Evolutionary conservation across 2,888 invertebrate species (phyloP).

Genomic region (Taenaris catops): DNA sequence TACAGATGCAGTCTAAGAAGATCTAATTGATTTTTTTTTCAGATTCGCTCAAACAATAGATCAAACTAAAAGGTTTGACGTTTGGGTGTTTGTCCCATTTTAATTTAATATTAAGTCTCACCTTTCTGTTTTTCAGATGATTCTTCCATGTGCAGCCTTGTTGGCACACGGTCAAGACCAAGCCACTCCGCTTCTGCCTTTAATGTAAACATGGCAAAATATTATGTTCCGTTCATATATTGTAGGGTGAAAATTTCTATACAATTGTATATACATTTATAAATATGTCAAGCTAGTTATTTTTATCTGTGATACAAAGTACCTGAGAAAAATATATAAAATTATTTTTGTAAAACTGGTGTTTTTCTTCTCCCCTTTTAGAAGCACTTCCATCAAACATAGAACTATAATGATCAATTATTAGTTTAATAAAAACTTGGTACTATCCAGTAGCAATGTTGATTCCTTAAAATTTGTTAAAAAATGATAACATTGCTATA

Average conservation of each 20-base stretch:
- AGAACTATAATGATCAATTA: too few species aligned
- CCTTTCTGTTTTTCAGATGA: constrained; percentile 79
- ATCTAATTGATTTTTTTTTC: constrained; percentile 61
- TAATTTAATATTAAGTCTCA: constrained; percentile 52
- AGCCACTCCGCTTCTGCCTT: constrained; percentile 82
- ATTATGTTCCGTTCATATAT: constrained; percentile 44
- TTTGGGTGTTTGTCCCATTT: constrained; percentile 63
- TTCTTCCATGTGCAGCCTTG: constrained; percentile 79
- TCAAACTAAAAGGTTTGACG: constrained; percentile 36
- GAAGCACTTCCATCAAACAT: too few species aligned
- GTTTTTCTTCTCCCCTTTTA: too few species aligned
- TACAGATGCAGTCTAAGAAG: constrained; percentile 67
- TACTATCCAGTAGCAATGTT: too few species aligned
- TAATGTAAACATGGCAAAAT: constrained; percentile 63
- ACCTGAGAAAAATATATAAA: too few species aligned
- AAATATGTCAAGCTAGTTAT: not conserved
- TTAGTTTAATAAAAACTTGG: too few species aligned
- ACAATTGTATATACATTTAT: constrained; percentile 9
- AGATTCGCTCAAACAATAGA: constrained; percentile 55
- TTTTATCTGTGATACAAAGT: constrained; percentile 6
- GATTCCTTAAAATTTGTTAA: too few species aligned
- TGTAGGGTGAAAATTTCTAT: constrained; percentile 32
- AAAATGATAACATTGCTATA: too few species aligned
- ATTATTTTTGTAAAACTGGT: not conserved
- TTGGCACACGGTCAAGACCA: constrained; percentile 83